phyloP scores from a whole-genome alignment of 1,140 invertebrate genomes.

The Aphelenchoides besseyi region DNA sequence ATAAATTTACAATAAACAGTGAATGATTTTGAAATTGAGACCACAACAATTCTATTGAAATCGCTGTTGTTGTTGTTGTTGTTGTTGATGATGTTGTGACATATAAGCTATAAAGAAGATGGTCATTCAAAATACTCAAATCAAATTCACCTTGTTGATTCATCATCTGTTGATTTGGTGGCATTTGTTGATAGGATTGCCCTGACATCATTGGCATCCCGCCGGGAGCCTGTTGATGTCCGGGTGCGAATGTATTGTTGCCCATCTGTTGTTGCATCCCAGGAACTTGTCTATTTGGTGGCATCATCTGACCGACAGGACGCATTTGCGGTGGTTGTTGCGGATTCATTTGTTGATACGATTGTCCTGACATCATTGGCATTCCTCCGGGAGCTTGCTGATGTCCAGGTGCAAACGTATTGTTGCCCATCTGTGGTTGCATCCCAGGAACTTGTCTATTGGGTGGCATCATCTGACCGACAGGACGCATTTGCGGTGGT shows the following conservation, averaged over 20 bases:
- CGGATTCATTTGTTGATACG: constrained; percentile 22
- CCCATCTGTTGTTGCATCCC: not conserved
- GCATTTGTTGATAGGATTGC: not conserved
- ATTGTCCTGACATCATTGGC: constrained; percentile 27
- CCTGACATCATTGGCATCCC: too few species aligned
- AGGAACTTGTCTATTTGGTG: not conserved
- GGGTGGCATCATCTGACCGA: constrained; percentile 17
- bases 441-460: not conserved
- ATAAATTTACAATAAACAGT: too few species aligned
- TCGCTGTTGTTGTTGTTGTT: not conserved
- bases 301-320: constrained; percentile 16
- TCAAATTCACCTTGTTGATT: not conserved
- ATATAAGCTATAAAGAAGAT: not conserved
- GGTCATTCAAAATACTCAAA: not conserved
- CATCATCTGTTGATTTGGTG: not conserved
- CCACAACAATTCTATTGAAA: too few species aligned
- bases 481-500: constrained; percentile 13
- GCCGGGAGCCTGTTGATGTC: too few species aligned
- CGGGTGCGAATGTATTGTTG: too few species aligned
- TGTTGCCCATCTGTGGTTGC: constrained; percentile 32
- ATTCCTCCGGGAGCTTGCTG: too few species aligned
- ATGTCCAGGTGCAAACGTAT: constrained; percentile 1
- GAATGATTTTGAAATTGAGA: too few species aligned
- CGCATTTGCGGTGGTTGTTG: constrained; percentile 18
- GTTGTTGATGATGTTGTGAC: not conserved